These are phyloP conservation scores for Rhinatrema bivittatum DNA, from an alignment of 2,797 vertebrate genomes.

Conservation along the genomic window DNA sequence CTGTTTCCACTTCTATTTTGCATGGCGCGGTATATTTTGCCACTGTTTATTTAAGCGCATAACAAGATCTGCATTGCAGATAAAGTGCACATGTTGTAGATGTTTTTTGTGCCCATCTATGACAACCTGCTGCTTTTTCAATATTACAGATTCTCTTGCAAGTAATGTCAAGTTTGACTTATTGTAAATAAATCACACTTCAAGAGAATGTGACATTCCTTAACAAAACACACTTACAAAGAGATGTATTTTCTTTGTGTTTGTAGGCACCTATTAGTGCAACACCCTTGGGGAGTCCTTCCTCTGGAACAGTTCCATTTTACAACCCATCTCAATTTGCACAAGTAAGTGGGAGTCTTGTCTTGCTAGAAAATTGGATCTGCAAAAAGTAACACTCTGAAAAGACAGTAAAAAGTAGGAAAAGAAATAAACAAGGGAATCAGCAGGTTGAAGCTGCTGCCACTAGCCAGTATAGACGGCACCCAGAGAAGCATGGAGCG, in stretches of 20 bases:
- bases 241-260: neutral
- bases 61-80: neutral
- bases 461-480: too few species aligned
- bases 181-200: too few species aligned
- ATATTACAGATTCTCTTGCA: neutral
- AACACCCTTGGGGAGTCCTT: slow-evolving; percentile 35
- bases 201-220: too few species aligned
- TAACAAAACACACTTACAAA: too few species aligned
- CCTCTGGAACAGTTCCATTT: slow-evolving; percentile 69
- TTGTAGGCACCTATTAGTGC: slow-evolving; percentile 46
- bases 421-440: too few species aligned
- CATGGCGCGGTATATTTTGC: slow-evolving; percentile 16
- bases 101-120: slow-evolving; percentile 12
- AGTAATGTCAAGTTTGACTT: too few species aligned
- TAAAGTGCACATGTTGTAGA: neutral
- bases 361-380: too few species aligned
- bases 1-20: slow-evolving; percentile 6
- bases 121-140: neutral
- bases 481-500: too few species aligned
- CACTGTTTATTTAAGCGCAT: neutral
- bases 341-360: slow-evolving; percentile 60
- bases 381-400: too few species aligned
- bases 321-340: slow-evolving; percentile 85
- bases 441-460: too few species aligned
- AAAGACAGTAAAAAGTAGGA: too few species aligned